These are phyloP conservation scores for Lophius piscatorius DNA, from an alignment of 2,113 vertebrate species.

Conservation along the genomic window DNA sequence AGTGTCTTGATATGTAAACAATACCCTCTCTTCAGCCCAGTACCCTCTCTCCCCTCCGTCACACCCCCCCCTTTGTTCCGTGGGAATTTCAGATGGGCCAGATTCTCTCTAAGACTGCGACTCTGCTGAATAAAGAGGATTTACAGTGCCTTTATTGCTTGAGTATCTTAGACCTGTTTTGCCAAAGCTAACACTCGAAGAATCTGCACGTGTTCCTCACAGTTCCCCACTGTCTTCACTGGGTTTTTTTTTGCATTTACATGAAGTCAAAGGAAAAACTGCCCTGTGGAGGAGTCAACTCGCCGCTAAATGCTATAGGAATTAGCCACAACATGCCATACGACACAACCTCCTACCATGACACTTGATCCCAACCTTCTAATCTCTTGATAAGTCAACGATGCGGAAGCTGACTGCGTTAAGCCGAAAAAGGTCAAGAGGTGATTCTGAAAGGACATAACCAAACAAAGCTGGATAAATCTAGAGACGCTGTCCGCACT, in stretches of 20 bases:
- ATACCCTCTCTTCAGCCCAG: constrained; percentile 62
- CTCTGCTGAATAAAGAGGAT: constrained; percentile 71
- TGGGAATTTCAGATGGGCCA: constrained; percentile 74
- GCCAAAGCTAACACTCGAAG: constrained; percentile 49
- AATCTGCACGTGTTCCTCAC: constrained; percentile 18
- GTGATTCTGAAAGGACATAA: not conserved
- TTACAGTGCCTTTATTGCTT: constrained; percentile 61
- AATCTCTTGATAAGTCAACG: constrained; percentile 25
- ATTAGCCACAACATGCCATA: constrained; percentile 6
- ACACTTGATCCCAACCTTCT: not conserved
- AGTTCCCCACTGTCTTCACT: no score
- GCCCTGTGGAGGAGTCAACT: not conserved
- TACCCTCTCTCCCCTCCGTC: constrained; percentile 26
- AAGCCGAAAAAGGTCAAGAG: not conserved
- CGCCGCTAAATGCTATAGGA: not conserved
- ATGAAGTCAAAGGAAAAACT: no score
- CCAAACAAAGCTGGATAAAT: not conserved
- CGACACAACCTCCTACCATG: not conserved
- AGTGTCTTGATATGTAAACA: constrained; percentile 75
- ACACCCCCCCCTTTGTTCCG: constrained; percentile 47
- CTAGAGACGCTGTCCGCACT: not conserved
- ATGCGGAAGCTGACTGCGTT: not conserved
- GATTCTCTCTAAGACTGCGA: constrained; percentile 63
- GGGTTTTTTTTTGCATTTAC: no score
- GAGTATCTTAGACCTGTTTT: constrained; percentile 54